Evolutionary conservation across 2,888 invertebrate species (phyloP).

Genomic region (Glyphotaelius pellucidus): DNA sequence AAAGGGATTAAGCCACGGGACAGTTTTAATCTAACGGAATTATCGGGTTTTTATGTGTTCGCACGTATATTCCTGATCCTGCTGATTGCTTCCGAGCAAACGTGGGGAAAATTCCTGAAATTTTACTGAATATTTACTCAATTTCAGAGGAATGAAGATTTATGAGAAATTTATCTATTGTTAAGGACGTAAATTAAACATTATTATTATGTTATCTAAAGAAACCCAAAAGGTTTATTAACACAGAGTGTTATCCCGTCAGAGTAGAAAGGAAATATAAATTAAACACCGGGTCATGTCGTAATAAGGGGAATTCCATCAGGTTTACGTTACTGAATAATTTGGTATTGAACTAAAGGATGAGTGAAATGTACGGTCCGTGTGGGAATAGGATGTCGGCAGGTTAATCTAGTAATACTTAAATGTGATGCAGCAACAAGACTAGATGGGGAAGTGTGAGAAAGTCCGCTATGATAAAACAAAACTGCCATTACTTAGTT

Average conservation of each 20-base stretch:
- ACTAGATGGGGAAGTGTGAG: not conserved
- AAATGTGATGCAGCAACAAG: not conserved
- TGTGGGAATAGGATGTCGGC: not conserved
- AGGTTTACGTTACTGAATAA: not conserved
- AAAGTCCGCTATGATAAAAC: not conserved
- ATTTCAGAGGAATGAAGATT: not conserved
- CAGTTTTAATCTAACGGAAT: constrained; percentile 55
- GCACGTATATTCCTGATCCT: constrained; percentile 22
- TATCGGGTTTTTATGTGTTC: constrained; percentile 53
- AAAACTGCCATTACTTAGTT: not conserved
- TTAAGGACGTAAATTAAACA: not conserved
- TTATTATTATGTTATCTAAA: not conserved
- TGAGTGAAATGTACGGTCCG: not conserved
- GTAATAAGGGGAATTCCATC: not conserved
- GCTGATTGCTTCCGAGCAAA: constrained; percentile 31
- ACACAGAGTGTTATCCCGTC: not conserved
- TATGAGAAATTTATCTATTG: not conserved
- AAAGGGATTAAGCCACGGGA: constrained; percentile 51
- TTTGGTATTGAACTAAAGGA: not conserved
- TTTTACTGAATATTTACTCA: not conserved
- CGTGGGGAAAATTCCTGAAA: constrained; percentile 22
- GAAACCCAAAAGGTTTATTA: not conserved
- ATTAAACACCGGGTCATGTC: not conserved
- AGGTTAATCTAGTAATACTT: not conserved
- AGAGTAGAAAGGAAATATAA: not conserved